phyloP scores from a whole-genome alignment of 2,888 invertebrate species.

The Caenorhabditis imperialis region DNA sequence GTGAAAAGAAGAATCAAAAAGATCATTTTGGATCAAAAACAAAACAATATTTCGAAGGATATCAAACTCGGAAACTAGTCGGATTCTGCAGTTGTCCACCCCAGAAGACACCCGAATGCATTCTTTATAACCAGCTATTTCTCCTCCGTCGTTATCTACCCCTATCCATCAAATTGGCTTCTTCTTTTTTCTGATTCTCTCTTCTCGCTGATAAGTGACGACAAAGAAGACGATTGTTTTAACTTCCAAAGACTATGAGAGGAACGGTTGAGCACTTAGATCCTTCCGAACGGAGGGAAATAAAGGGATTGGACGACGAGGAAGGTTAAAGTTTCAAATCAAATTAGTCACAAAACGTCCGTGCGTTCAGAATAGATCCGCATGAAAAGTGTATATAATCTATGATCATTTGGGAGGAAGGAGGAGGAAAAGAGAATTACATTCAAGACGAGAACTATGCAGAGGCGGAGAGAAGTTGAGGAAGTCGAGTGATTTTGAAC shows the following conservation, averaged over 20 bases:
- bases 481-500: slow-evolving; percentile 38
- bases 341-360: too few species aligned
- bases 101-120: slow-evolving; percentile 16
- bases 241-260: too few species aligned
- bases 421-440: slow-evolving; percentile 2
- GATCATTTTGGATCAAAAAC: neutral
- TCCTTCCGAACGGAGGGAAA: too few species aligned
- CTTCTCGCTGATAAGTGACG: neutral
- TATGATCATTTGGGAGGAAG: slow-evolving; percentile 11
- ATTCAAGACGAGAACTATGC: slow-evolving; percentile 19
- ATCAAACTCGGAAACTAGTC: too few species aligned
- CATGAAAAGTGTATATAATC: slow-evolving; percentile 25
- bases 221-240: too few species aligned
- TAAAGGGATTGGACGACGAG: too few species aligned
- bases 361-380: too few species aligned
- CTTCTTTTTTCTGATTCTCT: neutral
- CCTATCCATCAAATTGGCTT: slow-evolving; percentile 10
- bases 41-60: too few species aligned
- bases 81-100: too few species aligned
- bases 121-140: slow-evolving; percentile 36
- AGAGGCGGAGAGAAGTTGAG: slow-evolving; percentile 9
- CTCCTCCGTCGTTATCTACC: slow-evolving; percentile 7
- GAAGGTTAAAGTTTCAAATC: too few species aligned
- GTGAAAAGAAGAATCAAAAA: neutral
- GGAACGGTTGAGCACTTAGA: too few species aligned